A percentile compares a stretch with the other conserved stretches of the same genome.
Evolutionary conservation across 2,888 invertebrate genomes (phyloP).

Genomic region (Ormyrus nitidulus): DNA sequence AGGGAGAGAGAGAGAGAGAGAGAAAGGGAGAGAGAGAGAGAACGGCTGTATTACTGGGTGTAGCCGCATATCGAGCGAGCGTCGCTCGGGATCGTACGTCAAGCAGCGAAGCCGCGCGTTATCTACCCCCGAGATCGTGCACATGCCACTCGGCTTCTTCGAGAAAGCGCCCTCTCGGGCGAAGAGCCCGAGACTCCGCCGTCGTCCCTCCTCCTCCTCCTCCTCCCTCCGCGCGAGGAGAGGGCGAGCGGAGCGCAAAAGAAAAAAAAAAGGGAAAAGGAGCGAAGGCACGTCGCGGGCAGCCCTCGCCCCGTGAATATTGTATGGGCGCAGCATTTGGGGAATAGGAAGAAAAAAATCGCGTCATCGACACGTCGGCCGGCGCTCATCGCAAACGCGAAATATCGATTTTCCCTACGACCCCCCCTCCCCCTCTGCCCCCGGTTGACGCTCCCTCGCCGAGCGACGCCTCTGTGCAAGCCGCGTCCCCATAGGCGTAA

Average conservation of each 20-base stretch:
- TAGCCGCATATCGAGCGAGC: slow-evolving; percentile 8
- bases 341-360: slow-evolving; percentile 20
- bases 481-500: too few relatives aligned
- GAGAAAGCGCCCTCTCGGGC: not conserved
- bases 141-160: not conserved
- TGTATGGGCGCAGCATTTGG: too few relatives aligned
- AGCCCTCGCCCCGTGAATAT: not conserved
- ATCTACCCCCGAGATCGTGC: slow-evolving; percentile 33
- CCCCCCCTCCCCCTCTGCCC: not conserved
- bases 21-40: not conserved
- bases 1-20: not conserved
- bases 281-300: not conserved
- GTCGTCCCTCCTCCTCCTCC: not conserved
- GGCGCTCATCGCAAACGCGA: slow-evolving; percentile 39
- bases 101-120: slow-evolving; percentile 35
- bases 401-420: slow-evolving; percentile 43
- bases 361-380: slow-evolving; percentile 46
- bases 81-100: slow-evolving; percentile 34
- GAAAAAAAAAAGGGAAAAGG: not conserved
- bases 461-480: too few relatives aligned
- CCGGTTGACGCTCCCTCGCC: slow-evolving; percentile 21
- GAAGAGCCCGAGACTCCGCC: not conserved
- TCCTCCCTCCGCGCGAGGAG: not conserved
- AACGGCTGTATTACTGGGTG: not conserved
- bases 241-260: not conserved